These are phyloP conservation scores for Diplolepis rosae DNA, from an alignment of 2,888 invertebrate species.

Conservation along the genomic window DNA sequence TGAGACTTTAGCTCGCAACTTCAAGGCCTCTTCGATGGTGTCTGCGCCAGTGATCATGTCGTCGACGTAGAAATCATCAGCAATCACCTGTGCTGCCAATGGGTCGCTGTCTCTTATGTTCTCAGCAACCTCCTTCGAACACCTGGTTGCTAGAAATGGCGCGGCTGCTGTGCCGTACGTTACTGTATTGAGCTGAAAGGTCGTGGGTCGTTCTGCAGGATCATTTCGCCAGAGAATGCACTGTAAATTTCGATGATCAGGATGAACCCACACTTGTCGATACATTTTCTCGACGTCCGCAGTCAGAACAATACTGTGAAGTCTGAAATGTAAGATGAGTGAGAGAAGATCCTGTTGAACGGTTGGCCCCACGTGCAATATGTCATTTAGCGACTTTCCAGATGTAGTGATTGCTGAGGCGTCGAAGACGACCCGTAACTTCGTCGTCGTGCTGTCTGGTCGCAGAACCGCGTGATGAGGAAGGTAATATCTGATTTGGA, in stretches of 20 bases:
- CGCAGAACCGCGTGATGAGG: slow-evolving; percentile 32
- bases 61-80: not conserved
- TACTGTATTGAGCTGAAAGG: not conserved
- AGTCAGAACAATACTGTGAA: not conserved
- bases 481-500: not conserved
- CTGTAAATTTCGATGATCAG: not conserved
- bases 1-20: too few species aligned
- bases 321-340: not conserved
- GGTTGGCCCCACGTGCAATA: slow-evolving; percentile 14
- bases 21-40: too few species aligned
- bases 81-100: not conserved
- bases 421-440: slow-evolving; percentile 29
- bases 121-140: not conserved
- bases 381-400: slow-evolving; percentile 1
- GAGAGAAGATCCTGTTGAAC: not conserved
- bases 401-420: not conserved
- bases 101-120: not conserved
- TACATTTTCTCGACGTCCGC: not conserved
- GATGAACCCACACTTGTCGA: slow-evolving; percentile 5
- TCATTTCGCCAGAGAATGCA: slow-evolving; percentile 16
- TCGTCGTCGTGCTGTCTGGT: slow-evolving; percentile 8
- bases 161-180: not conserved
- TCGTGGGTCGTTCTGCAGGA: not conserved
- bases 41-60: not conserved
- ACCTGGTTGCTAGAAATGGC: not conserved